phyloP scores from a whole-genome alignment of 2,888 invertebrate species.

The Lithophane socia region DNA sequence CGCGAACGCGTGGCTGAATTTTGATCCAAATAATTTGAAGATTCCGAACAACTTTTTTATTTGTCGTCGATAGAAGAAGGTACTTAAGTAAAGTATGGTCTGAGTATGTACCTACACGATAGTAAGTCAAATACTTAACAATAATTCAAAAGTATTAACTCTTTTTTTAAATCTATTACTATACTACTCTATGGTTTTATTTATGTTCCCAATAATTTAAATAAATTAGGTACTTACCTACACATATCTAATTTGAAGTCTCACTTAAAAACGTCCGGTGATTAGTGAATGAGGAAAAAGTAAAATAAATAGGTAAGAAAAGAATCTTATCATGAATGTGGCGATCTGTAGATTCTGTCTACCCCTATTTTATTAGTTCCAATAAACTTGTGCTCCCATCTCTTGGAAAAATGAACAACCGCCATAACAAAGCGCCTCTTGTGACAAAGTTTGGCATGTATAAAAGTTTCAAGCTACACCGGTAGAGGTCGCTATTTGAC shows the following conservation, averaged over 20 bases:
- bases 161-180: no score
- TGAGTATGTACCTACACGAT: no score
- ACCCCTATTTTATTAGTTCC: not conserved
- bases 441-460: accelerated
- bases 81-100: no score
- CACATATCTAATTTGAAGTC: not conserved
- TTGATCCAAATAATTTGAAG: no score
- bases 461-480: not conserved
- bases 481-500: conserved; percentile 26
- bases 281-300: not conserved
- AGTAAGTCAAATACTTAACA: no score
- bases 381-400: conserved; percentile 35
- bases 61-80: no score
- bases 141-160: not conserved
- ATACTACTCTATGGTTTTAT: no score
- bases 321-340: not conserved
- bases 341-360: not conserved
- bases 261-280: not conserved
- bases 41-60: no score
- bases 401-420: not conserved
- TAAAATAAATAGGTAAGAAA: not conserved
- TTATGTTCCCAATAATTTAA: no score
- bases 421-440: accelerated
- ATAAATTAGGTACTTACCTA: no score
- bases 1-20: no score